Conservation (phyloP, 2,113 vertebrate species). For the Himantopus leucocephalus region DNA sequence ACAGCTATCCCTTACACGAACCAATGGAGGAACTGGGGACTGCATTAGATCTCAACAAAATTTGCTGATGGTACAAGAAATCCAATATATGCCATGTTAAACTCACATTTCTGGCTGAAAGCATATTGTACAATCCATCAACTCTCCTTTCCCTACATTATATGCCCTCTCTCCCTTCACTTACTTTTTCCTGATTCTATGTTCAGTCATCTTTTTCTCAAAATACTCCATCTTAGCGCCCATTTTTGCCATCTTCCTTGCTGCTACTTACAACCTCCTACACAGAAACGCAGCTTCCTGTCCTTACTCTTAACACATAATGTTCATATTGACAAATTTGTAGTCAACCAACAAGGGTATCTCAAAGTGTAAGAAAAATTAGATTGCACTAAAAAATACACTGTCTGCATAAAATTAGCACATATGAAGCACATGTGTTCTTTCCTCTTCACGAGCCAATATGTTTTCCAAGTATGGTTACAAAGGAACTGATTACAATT, state of each 20-base stretch:
- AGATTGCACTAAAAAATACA: neutral
- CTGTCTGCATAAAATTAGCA: neutral
- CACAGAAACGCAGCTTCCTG: neutral
- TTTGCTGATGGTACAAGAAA: neutral
- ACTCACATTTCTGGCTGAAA: neutral
- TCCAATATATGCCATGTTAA: neutral
- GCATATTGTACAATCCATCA: neutral
- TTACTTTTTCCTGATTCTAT: neutral
- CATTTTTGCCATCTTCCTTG: neutral
- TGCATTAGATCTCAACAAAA: neutral
- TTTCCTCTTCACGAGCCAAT: neutral
- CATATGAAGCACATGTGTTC: neutral
- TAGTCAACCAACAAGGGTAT: neutral
- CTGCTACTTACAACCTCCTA: neutral
- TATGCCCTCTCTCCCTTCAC: neutral
- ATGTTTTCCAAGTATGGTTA: neutral
- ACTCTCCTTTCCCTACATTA: neutral
- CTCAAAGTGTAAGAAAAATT: neutral
- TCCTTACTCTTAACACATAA: neutral
- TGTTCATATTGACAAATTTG: neutral
- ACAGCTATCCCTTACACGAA: neutral
- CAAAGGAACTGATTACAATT: accelerated
- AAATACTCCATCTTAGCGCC: neutral
- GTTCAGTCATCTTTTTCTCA: neutral
- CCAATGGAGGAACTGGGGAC: neutral